Evolutionary conservation across 2,797 vertebrate genomes (phyloP).

Genomic region (Thunnus albacares): DNA sequence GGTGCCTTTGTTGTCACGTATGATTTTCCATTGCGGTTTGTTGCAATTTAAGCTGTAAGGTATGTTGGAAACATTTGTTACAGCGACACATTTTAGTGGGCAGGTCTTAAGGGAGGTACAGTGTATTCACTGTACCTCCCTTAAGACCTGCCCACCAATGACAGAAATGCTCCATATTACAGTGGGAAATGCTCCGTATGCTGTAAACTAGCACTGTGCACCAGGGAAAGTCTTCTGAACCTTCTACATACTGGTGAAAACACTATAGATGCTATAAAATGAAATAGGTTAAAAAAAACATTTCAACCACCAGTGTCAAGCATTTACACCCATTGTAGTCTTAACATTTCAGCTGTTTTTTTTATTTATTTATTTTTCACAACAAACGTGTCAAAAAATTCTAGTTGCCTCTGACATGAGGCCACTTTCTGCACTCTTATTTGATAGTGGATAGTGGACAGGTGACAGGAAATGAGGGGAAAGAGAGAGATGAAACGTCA

Average conservation of each 20-base stretch:
- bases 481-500: too few relatives aligned
- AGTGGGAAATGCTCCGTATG: neutral
- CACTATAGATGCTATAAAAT: neutral
- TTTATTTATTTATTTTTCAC: too few relatives aligned
- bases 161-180: neutral
- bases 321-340: neutral
- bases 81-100: neutral
- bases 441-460: too few relatives aligned
- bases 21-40: conserved; percentile 15
- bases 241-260: neutral
- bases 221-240: neutral
- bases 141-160: neutral
- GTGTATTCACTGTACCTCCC: neutral
- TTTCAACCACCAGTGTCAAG: neutral
- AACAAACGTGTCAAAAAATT: too few relatives aligned
- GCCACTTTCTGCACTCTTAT: too few relatives aligned
- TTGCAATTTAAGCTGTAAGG: neutral
- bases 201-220: neutral
- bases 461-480: too few relatives aligned
- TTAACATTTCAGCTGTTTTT: too few relatives aligned
- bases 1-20: conserved; percentile 5
- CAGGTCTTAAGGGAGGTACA: neutral
- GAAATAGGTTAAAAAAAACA: neutral
- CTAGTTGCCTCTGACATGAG: too few relatives aligned
- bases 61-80: neutral